Percentiles rank a stretch among this genome's conserved stretches.
Evolutionary conservation across 2,113 vertebrate species (phyloP).

Genomic region (Cyphomyrus discorhynchus): DNA sequence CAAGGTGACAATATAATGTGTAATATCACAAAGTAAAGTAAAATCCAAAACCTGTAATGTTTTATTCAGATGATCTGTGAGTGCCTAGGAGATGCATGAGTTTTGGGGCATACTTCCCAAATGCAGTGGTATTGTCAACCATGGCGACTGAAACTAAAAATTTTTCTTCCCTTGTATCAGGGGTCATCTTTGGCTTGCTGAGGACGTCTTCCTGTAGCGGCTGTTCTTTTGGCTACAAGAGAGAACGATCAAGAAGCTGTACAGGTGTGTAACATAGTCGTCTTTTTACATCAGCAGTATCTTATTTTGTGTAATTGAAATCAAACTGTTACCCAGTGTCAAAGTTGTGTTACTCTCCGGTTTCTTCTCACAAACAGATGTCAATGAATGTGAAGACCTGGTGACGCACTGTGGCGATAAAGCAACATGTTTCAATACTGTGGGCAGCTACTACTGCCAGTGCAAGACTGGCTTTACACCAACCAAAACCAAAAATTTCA

Average conservation of each 20-base stretch:
- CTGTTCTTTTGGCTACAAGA: background rate
- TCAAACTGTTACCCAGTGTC: background rate
- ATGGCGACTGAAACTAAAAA: too few relatives aligned
- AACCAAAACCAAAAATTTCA: background rate
- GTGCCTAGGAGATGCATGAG: background rate
- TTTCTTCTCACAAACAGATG: background rate
- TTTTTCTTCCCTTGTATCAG: background rate
- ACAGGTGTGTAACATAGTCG: background rate
- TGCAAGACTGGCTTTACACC: background rate
- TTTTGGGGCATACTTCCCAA: background rate
- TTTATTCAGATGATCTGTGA: background rate
- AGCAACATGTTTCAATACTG: background rate
- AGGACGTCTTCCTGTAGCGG: background rate
- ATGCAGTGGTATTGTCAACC: background rate
- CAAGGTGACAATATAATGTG: too few relatives aligned
- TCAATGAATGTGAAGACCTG: background rate
- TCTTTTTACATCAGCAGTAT: background rate
- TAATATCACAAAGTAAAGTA: too few relatives aligned
- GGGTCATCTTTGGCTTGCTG: background rate
- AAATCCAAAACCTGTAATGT: background rate
- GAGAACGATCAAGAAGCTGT: background rate
- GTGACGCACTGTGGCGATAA: accelerated
- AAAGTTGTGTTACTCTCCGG: background rate
- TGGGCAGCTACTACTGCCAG: background rate
- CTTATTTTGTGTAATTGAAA: background rate